Conservation (phyloP, 1,140 invertebrate species). For the Campoletis sonorensis region DNA sequence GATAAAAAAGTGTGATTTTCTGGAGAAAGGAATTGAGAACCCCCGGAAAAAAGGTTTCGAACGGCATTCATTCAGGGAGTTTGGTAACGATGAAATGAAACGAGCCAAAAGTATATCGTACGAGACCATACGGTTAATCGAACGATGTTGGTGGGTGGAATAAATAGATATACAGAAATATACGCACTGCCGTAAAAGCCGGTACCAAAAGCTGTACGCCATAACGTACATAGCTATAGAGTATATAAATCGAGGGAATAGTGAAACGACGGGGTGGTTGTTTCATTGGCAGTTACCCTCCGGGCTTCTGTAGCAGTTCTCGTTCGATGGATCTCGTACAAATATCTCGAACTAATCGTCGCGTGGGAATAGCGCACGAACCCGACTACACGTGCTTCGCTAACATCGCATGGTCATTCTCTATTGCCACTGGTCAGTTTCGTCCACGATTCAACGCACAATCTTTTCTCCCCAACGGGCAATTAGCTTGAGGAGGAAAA, state of each 20-base stretch:
- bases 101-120: constrained; percentile 34
- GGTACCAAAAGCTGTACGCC: constrained; percentile 7
- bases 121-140: constrained; percentile 61
- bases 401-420: constrained; percentile 28
- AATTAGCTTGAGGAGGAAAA: constrained; percentile 30
- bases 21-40: constrained; percentile 55
- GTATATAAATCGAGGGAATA: constrained; percentile 41
- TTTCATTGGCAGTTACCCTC: constrained; percentile 59
- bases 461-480: constrained; percentile 36
- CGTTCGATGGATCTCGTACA: constrained; percentile 57
- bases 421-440: constrained; percentile 39
- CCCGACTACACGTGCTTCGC: constrained; percentile 24
- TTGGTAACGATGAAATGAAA: constrained; percentile 40
- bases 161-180: constrained; percentile 7
- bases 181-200: constrained; percentile 54
- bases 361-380: constrained; percentile 43
- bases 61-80: constrained; percentile 35
- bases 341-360: constrained; percentile 55
- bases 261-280: constrained; percentile 54
- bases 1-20: neutral
- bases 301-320: constrained; percentile 46
- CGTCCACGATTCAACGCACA: constrained; percentile 36
- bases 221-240: neutral
- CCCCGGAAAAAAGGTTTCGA: constrained; percentile 51
- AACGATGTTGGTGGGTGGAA: constrained; percentile 52